Conservation (phyloP, 1,140 invertebrate genomes). For the Mercenaria mercenaria region DNA sequence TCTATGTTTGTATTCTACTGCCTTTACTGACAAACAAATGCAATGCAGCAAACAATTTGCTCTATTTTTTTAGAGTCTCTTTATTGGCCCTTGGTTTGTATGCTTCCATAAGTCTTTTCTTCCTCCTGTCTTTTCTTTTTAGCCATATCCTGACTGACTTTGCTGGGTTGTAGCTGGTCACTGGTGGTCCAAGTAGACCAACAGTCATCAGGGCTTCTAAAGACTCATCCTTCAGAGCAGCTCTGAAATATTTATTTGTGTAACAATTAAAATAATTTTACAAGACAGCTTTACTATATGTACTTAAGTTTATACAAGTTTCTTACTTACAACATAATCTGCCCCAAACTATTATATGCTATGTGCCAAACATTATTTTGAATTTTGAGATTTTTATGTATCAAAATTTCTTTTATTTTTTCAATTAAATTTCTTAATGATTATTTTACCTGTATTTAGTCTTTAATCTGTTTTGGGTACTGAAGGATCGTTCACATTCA, state of each 20-base stretch:
- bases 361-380: too few species aligned
- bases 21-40: too few species aligned
- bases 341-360: too few species aligned
- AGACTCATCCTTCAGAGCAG: conserved; percentile 10
- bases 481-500: conserved; percentile 55
- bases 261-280: too few species aligned
- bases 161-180: neutral
- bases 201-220: conserved; percentile 25
- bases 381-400: too few species aligned
- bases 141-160: conserved; percentile 12
- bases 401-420: neutral
- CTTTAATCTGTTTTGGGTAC: conserved; percentile 15
- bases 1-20: too few species aligned
- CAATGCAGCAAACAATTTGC: too few species aligned
- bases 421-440: too few species aligned
- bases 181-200: neutral
- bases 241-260: neutral
- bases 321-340: too few species aligned
- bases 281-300: too few species aligned
- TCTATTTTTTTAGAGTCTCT: too few species aligned
- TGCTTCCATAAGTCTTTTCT: neutral
- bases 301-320: too few species aligned
- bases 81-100: conserved; percentile 38
- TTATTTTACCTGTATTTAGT: conserved; percentile 26
- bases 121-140: conserved; percentile 30